Evolutionary conservation across 2,888 invertebrate genomes (phyloP).

Genomic region (Bedellia somnulentella): DNA sequence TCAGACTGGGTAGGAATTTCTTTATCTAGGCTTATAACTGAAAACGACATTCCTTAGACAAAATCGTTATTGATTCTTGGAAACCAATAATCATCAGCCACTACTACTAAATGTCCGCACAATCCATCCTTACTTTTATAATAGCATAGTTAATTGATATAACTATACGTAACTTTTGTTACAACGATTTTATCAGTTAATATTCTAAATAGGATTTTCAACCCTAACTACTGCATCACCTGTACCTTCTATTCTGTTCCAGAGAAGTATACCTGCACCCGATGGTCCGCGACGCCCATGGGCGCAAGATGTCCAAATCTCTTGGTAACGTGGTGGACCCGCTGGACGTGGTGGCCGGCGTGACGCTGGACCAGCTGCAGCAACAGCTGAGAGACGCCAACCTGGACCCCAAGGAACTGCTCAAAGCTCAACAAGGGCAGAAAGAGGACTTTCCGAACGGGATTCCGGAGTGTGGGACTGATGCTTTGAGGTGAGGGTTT

Average conservation of each 20-base stretch:
- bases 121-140: no score
- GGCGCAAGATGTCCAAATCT: constrained; percentile 98
- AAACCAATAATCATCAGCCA: no score
- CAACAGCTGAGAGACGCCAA: constrained; percentile 75
- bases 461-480: constrained; percentile 97
- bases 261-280: constrained; percentile 93
- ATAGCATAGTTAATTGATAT: no score
- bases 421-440: constrained; percentile 73
- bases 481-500: constrained; percentile 84
- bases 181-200: no score
- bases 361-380: constrained; percentile 78
- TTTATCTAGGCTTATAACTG: no score
- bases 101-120: no score
- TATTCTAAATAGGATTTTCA: no score
- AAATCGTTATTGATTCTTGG: no score
- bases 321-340: constrained; percentile 98
- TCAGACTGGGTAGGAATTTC: no score
- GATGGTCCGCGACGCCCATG: constrained; percentile 96
- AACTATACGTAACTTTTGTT: no score
- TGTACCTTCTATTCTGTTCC: constrained; percentile 10
- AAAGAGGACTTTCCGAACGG: constrained; percentile 82
- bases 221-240: no score
- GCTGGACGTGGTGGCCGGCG: constrained; percentile 90
- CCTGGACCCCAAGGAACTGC: constrained; percentile 82
- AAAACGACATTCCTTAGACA: no score